Evolutionary conservation across 35 echinoderm and acorn worm species (phyloP), one percentile per base, ranked within the genome.

Genomic region (Strongylocentrotus purpuratus): DNA sequence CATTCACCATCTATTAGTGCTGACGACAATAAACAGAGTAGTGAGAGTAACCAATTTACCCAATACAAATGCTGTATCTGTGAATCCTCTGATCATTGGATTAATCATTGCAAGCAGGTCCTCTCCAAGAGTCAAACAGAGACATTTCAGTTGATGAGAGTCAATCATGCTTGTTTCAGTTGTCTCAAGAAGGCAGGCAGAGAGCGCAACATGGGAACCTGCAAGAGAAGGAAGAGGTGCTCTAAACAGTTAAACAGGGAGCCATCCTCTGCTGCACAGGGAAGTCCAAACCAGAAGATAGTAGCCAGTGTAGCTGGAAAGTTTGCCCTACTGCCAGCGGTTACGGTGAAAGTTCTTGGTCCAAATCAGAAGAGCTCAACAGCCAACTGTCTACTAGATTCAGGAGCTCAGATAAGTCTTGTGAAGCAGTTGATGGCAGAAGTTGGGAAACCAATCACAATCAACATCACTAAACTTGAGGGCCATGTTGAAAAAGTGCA

Each of bases 131-230:
- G 15, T 17, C 88, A 35, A 46, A 31, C 35, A 85, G 87, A 95
- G 7, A 89, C 94, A 48, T 78, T 91, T 20, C 86, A 92, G 14
- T 31, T 89, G 31, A 85, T 96, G 33, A 96, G 95, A 85, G 94
- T 90, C 15, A 94, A 60, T 28, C 47, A 96, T 90, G 96, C 96
- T 13, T 96, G 96, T 48, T 96, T 88, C 31, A 95, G 96, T 59
- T 96, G 96, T 92, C 94, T 95, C 22, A 95, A 96, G 94, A 94
- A 91, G 48, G 96, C 93, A 78, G 94, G 96, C 2, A 96, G 85
- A 91, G 47, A 88, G 7, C 96, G 95, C 28, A 55, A 60, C 32
- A 46, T 95, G 14, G 85, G 7, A 85, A 90, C 87, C 33, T 96
- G 88, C 48, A 90, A 48, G 31, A 93, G 94, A 86, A 95, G 58